Evolutionary conservation across 2,113 vertebrate species (phyloP), one percentile per base, ranked within the genome.

Genomic region (Motacilla alba): DNA sequence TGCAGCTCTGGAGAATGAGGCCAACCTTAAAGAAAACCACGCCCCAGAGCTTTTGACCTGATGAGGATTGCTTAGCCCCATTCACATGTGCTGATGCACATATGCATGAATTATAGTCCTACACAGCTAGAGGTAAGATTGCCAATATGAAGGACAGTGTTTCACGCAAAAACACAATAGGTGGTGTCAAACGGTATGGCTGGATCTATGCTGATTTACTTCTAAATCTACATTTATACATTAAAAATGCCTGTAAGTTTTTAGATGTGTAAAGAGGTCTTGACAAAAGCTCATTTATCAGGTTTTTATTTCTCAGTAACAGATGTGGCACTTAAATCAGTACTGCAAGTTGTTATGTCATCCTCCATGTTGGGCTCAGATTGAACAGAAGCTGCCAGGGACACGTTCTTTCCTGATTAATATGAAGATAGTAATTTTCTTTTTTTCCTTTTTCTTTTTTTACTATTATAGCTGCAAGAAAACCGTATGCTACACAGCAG

Each of bases 91-190:
- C 23, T 30, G 67, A 33, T 17, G 19, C 30, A 91, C 56, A 47
- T 20, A 43, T 7, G 16, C 52, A 52, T 0, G 0, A 15, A 83
- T 55, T 56, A 60, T 2, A 77, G 14, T 43, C 78, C 63, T 58
- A n/a, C 15, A 53, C 2, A 86, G 46, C 21, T n/a, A 73, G 28
- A 69, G 11, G 11, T 28, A 62, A 69, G 55, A 67, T 7, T 39
- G 35, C 11, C n/a, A 53, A 7, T 39, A 64, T 4, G 28, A 78
- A 89, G 31, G 39, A 67, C 9, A 28, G 13, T 5, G 13, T 39
- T 53, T 76, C 21, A n/a, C 66, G 20, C 41, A 72, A 73, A 64
- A 78, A 46, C 9, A 72, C 22, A 78, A 68, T 3, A 73, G 18
- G 3, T 76, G 4, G 15, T 56, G 5, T 70, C 87, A 83, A 92